Evolutionary conservation across 2,797 vertebrate species (phyloP).

Genomic region (Rhinoraja longicauda): DNA sequence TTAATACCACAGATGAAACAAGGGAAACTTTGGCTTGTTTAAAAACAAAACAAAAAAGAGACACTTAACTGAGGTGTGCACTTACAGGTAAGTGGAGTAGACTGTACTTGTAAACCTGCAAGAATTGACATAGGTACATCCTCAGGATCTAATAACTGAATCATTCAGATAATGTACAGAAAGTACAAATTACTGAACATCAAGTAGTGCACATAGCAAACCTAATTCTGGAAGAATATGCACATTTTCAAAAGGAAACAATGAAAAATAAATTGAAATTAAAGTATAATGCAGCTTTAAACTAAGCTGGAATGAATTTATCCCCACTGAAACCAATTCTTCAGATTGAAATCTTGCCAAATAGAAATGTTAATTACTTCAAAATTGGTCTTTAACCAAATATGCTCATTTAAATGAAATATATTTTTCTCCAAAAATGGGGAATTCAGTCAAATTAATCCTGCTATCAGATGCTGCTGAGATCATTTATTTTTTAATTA

Average conservation of each 20-base stretch:
- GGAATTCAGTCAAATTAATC: background rate
- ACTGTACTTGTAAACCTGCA: slow-evolving; percentile 39
- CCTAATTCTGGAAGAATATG: slow-evolving; percentile 6
- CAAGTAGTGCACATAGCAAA: background rate
- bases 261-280: background rate
- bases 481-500: background rate
- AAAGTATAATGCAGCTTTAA: slow-evolving; percentile 38
- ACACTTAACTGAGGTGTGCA: slow-evolving; percentile 38
- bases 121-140: slow-evolving; percentile 36
- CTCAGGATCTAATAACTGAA: slow-evolving; percentile 32
- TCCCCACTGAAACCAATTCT: background rate
- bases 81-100: slow-evolving; percentile 39
- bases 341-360: background rate
- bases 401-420: background rate
- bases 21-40: slow-evolving; percentile 2
- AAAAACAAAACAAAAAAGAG: slow-evolving; percentile 1
- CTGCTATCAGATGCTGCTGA: no score
- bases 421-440: background rate
- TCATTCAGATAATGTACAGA: slow-evolving; percentile 31
- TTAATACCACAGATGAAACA: slow-evolving; percentile 32
- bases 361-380: background rate
- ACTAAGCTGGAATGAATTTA: slow-evolving; percentile 34
- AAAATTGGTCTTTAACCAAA: background rate
- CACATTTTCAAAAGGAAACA: slow-evolving; percentile 1
- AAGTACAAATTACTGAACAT: slow-evolving; percentile 28